Evolutionary conservation across 2,888 invertebrate genomes (phyloP).

Genomic region (Ditylenchus weischeri): DNA sequence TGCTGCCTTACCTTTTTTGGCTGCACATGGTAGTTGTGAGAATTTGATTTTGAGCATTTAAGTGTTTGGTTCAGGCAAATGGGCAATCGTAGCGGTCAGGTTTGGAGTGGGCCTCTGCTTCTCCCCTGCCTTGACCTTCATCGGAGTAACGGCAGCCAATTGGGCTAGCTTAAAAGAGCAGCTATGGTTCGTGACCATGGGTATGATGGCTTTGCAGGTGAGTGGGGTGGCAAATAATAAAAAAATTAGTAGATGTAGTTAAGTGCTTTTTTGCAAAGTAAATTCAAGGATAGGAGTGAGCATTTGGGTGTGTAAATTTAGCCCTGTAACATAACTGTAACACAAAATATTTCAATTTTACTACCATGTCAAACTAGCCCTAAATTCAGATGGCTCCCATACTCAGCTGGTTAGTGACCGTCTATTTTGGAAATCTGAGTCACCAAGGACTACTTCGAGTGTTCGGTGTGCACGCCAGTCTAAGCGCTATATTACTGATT

Average conservation of each 20-base stretch:
- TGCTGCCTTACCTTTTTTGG: constrained; percentile 27
- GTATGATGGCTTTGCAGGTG: constrained; percentile 44
- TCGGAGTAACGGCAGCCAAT: constrained; percentile 42
- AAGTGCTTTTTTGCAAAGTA: too few species aligned
- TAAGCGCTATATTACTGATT: constrained; percentile 28
- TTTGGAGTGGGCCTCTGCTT: constrained; percentile 44
- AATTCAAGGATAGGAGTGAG: too few species aligned
- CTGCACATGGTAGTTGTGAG: constrained; percentile 20
- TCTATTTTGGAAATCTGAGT: constrained; percentile 12
- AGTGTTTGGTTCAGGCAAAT: constrained; percentile 1
- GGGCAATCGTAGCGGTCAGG: constrained; percentile 29
- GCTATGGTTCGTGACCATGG: constrained; percentile 41
- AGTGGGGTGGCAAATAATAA: too few species aligned
- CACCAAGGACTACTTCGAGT: constrained; percentile 12
- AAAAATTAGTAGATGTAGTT: too few species aligned
- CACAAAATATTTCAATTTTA: background rate
- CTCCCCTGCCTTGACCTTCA: constrained; percentile 40
- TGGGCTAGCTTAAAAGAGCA: constrained; percentile 53
- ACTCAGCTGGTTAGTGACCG: constrained; percentile 24
- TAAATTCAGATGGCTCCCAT: constrained; percentile 26
- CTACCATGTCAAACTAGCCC: background rate
- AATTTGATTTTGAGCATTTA: background rate
- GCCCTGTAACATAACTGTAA: too few species aligned
- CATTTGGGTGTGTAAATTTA: too few species aligned
- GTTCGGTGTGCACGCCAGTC: constrained; percentile 20